Evolutionary conservation across 2,888 invertebrate species (phyloP).

Genomic region (Synergus itoensis): DNA sequence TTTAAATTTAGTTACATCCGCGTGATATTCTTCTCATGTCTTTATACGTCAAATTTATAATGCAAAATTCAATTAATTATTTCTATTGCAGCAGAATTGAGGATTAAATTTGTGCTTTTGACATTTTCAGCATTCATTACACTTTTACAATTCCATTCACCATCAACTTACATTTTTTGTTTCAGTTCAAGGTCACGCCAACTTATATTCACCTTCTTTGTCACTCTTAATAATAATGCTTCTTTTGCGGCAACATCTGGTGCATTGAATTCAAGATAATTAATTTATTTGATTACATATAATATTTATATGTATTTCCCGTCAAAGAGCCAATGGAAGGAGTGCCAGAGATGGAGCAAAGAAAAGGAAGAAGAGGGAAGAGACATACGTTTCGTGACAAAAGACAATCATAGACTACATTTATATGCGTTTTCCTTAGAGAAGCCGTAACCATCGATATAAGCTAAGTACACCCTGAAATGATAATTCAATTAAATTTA

Average conservation of each 20-base stretch:
- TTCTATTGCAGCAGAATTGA: no score
- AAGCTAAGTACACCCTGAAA: conserved; percentile 20
- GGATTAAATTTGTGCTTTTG: no score
- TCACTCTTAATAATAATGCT: conserved; percentile 62
- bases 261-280: conserved; percentile 58
- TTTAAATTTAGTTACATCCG: no score
- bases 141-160: no score
- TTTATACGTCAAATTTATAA: no score
- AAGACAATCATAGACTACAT: conserved; percentile 67
- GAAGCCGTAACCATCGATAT: conserved; percentile 20
- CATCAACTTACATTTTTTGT: conserved; percentile 56
- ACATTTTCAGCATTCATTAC: no score
- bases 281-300: background rate
- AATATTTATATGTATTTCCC: background rate
- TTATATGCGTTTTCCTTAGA: conserved; percentile 2
- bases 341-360: conserved; percentile 47
- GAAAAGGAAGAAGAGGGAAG: conserved; percentile 45
- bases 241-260: conserved; percentile 60
- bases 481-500: conserved; percentile 23
- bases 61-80: no score
- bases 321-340: conserved; percentile 35
- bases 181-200: conserved; percentile 73
- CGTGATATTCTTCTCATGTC: no score
- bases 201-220: conserved; percentile 61
- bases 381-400: conserved; percentile 62